Evolutionary conservation across 1,140 invertebrate genomes (phyloP).

Genomic region (Temnothorax curvispinosus): DNA sequence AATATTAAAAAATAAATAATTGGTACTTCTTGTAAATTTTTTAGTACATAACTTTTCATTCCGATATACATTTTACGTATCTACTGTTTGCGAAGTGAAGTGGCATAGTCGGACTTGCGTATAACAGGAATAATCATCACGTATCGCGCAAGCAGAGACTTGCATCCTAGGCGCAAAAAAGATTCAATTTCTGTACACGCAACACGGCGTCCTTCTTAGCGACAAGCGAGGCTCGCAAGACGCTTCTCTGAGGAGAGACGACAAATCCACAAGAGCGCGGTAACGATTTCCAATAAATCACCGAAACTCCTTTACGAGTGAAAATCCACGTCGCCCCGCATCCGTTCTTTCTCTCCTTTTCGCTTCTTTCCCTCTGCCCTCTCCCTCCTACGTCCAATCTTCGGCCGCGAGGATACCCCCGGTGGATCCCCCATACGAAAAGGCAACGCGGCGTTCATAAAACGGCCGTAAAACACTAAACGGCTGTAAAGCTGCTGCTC

Average conservation of each 20-base stretch:
- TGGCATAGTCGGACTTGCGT: background rate
- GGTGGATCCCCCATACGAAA: slow-evolving; percentile 65
- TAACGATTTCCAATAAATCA: slow-evolving; percentile 49
- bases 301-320: slow-evolving; percentile 22
- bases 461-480: slow-evolving; percentile 86
- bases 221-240: background rate
- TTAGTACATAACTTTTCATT: background rate
- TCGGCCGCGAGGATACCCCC: slow-evolving; percentile 14
- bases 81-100: background rate
- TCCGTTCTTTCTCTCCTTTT: background rate
- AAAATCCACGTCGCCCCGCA: slow-evolving; percentile 15
- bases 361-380: background rate
- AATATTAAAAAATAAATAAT: background rate
- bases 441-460: slow-evolving; percentile 84
- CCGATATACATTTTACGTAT: background rate
- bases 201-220: background rate
- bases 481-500: slow-evolving; percentile 86
- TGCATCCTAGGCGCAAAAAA: background rate
- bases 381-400: background rate
- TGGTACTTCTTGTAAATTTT: background rate
- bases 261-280: background rate
- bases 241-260: background rate
- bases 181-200: background rate
- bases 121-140: background rate
- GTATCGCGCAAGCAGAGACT: too few relatives aligned